phyloP scores from a whole-genome alignment of 2,113 vertebrate genomes.

The Chlamydotis undulata region DNA sequence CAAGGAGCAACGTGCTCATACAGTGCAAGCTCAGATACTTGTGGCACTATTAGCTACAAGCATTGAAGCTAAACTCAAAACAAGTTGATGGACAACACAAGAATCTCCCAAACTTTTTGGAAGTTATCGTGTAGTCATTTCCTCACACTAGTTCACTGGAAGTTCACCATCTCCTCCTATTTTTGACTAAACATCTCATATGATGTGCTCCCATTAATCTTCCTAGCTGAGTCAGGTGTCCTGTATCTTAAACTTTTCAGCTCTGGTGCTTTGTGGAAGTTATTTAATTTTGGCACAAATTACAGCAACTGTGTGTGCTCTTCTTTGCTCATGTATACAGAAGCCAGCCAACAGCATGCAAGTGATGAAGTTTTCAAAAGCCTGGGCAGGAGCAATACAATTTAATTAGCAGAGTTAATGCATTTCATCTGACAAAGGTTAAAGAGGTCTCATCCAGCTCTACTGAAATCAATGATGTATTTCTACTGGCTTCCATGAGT shows the following conservation, averaged over 20 bases:
- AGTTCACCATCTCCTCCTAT: neutral
- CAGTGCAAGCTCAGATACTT: neutral
- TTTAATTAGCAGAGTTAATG: conserved; percentile 14
- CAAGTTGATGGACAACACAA: neutral
- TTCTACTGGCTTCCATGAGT: neutral
- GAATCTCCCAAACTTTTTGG: neutral
- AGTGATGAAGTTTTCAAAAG: conserved; percentile 28
- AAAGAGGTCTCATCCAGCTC: neutral
- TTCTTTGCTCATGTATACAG: neutral
- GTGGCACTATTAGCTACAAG: neutral
- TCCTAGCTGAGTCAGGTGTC: neutral
- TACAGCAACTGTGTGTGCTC: neutral
- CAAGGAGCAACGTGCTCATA: neutral
- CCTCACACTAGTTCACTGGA: neutral
- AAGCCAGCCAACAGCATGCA: neutral
- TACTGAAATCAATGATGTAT: neutral
- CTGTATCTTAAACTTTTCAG: neutral
- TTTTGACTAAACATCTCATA: neutral
- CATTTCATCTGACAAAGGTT: conserved; percentile 1
- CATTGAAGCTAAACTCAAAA: neutral
- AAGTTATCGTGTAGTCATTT: neutral
- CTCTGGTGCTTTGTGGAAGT: neutral
- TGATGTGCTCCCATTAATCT: neutral
- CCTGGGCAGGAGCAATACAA: neutral
- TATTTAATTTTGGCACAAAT: neutral